Percentiles rank a stretch among this genome's conserved stretches.
These are phyloP conservation scores for Tricholauxania praeusta DNA, from an alignment of 2,888 invertebrate genomes.

Conservation along the genomic window DNA sequence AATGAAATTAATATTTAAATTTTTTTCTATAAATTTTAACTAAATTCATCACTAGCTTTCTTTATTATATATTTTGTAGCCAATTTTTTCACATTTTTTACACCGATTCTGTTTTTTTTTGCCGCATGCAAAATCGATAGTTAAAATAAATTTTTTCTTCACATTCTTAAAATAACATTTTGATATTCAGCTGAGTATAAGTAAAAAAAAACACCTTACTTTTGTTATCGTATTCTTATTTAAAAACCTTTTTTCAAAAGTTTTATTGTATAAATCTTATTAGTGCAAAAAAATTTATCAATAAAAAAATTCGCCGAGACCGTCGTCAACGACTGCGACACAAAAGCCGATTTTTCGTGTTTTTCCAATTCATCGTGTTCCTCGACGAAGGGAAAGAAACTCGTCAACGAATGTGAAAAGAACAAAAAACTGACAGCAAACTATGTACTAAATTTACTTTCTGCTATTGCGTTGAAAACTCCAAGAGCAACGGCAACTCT, in stretches of 20 bases:
- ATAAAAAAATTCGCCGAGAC: slow-evolving; percentile 44
- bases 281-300: slow-evolving; percentile 26
- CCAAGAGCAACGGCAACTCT: slow-evolving; percentile 46
- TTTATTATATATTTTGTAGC: background rate
- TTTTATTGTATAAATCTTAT: slow-evolving; percentile 3
- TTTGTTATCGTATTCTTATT: too few species aligned
- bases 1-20: background rate
- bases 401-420: slow-evolving; percentile 11
- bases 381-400: slow-evolving; percentile 13
- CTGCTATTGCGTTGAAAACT: background rate
- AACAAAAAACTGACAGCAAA: background rate
- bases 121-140: slow-evolving; percentile 36
- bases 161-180: slow-evolving; percentile 1
- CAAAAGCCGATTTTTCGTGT: slow-evolving; percentile 43
- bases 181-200: too few species aligned
- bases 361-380: slow-evolving; percentile 31
- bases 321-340: slow-evolving; percentile 47
- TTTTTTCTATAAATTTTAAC: background rate
- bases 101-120: slow-evolving; percentile 2
- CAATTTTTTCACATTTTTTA: slow-evolving; percentile 13
- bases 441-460: background rate
- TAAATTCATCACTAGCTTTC: slow-evolving; percentile 9
- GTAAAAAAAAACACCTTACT: too few species aligned
- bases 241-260: background rate
- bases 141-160: slow-evolving; percentile 10